Percentiles rank a stretch among this genome's conserved stretches.
Conservation (phyloP, 2,797 vertebrate species). For the Sebastes goodei region DNA sequence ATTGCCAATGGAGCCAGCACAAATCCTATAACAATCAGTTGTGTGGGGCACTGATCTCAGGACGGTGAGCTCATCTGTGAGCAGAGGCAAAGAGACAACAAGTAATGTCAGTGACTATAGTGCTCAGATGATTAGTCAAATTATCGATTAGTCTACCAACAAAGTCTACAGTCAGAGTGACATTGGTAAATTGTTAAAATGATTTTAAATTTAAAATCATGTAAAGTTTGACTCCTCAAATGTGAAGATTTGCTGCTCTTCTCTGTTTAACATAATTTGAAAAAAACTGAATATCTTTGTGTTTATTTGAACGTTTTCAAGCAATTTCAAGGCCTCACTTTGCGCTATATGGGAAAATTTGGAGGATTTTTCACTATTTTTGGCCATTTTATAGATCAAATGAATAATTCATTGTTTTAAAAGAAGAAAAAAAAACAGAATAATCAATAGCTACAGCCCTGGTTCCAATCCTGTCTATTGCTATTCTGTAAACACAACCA, state of each 20-base stretch:
- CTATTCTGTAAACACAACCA: background rate
- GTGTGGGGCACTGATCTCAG: slow-evolving; percentile 5
- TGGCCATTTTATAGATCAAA: background rate
- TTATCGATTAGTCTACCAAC: background rate
- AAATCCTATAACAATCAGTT: slow-evolving; percentile 23
- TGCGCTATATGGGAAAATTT: background rate
- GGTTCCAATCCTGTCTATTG: background rate
- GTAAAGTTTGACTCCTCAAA: background rate
- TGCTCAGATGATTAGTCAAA: background rate
- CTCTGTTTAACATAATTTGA: background rate
- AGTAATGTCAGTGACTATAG: background rate
- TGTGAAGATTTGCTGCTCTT: background rate
- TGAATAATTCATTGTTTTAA: background rate
- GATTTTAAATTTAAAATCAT: background rate
- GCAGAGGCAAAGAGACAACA: background rate
- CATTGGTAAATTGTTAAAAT: background rate
- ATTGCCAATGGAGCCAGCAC: slow-evolving; percentile 14
- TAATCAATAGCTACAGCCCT: background rate
- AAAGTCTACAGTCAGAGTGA: background rate
- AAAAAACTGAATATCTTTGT: background rate
- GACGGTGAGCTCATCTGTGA: background rate
- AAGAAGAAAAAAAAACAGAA: background rate
- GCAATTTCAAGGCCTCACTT: background rate
- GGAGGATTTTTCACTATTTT: background rate
- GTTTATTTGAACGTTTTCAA: background rate